phyloP scores from a whole-genome alignment of 2,888 invertebrate genomes.

The Drosophila yooni region DNA sequence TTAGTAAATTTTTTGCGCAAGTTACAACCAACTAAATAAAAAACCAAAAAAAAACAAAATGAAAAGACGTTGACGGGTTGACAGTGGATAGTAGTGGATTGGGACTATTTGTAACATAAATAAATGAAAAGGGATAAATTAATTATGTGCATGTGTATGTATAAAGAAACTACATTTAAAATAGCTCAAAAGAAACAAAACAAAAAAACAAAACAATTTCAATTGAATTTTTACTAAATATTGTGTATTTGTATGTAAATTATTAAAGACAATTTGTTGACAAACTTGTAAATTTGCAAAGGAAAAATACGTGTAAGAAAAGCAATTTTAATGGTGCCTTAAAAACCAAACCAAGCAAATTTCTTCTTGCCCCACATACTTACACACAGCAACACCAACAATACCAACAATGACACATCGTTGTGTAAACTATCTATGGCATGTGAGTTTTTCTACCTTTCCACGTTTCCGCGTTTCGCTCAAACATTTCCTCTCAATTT shows the following conservation, averaged over 20 bases:
- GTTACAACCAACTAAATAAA: conserved; percentile 62
- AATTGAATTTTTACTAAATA: conserved; percentile 73
- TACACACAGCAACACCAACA: conserved; percentile 32
- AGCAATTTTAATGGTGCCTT: conserved; percentile 85
- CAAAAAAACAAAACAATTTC: conserved; percentile 42
- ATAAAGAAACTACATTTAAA: conserved; percentile 53
- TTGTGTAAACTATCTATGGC: conserved; percentile 34
- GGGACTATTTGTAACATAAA: conserved; percentile 65
- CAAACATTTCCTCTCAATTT: conserved; percentile 52
- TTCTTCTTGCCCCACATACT: conserved; percentile 76
- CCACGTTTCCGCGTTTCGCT: conserved; percentile 25
- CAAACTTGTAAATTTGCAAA: conserved; percentile 82
- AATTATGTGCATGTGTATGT: conserved; percentile 63
- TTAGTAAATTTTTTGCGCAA: conserved; percentile 83
- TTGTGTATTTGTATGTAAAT: conserved; percentile 64
- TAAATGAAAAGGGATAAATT: conserved; percentile 60
- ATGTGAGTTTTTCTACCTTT: conserved; percentile 56
- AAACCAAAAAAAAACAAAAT: conserved; percentile 19
- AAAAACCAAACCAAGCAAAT: conserved; percentile 83
- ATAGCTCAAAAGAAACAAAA: conserved; percentile 61
- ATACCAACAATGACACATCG: conserved; percentile 13
- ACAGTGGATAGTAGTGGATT: conserved; percentile 62
- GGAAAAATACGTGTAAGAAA: conserved; percentile 85
- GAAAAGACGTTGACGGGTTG: conserved; percentile 54
- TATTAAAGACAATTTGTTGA: conserved; percentile 66